Evolutionary conservation across 2,888 invertebrate species (phyloP), one percentile per base, ranked within the genome.

Genomic region (Nesidiocoris tenuis): DNA sequence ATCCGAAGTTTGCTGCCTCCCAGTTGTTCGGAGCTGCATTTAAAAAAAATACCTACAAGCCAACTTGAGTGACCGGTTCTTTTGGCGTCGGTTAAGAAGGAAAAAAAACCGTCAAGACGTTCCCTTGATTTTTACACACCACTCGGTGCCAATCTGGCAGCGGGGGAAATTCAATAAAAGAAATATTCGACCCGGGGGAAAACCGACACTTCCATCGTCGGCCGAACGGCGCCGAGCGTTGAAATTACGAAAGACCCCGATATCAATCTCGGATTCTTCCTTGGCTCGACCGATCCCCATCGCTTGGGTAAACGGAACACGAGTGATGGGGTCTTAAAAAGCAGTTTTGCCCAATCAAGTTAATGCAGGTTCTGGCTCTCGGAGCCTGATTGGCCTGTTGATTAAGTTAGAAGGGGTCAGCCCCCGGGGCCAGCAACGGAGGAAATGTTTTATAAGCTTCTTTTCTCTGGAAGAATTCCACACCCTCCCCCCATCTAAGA

Each of bases 381-480:
- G 18, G n/a, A n/a, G 24, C 59, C 70, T 70, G 70, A 70, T 70
- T 70, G 70, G 70, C 70, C 70, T 70, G 70, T 70, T 70, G 70
- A 70, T 70, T 70, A 70, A 70, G 70, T 70, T 70, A 54, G 70
- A 17, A 70, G 59, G 70, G 70, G 70, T 70, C 70, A 70, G 70
- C 70, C 1, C 64, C 24, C 1, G 24, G n/a, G n/a, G 39, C 39
- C 56, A 17, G 22, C 3, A n/a, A 16, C 23, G 24, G 57, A 23
- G 25, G 25, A 56, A 70, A 70, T 57, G 70, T 70, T 57, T 59
- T 70, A 70, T 70, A 70, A 59, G 25, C 18, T 59, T 19, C 59
- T 57, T 55, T 57, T 67, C 59, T 70, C 21, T 5, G 17, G 23
- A 21, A 67, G 56, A 67, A 54, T 22, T 65, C 25, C 17, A 12